These are phyloP conservation scores for Salvelinus sp. DNA, from an alignment of 2,113 vertebrate genomes.

Conservation along the genomic window DNA sequence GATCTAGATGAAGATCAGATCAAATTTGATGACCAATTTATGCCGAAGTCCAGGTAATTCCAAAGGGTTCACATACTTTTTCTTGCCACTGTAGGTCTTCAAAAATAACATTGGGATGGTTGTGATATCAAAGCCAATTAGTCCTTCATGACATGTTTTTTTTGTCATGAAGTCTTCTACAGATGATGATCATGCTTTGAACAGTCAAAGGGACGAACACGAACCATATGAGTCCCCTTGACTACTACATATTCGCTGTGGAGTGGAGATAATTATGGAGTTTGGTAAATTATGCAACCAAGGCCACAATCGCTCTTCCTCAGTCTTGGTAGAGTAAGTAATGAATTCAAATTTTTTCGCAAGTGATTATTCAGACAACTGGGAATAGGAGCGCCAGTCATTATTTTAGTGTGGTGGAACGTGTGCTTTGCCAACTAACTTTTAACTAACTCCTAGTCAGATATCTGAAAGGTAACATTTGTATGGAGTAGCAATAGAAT, in stretches of 20 bases:
- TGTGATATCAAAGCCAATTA: no score
- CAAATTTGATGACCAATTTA: no score
- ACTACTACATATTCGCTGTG: constrained; percentile 34
- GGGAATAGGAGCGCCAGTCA: constrained; percentile 47
- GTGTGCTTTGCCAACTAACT: constrained; percentile 56
- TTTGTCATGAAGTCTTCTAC: no score
- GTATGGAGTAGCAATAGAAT: constrained; percentile 14
- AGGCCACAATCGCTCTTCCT: constrained; percentile 30
- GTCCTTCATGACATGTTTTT: no score
- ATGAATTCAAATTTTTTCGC: constrained; percentile 42
- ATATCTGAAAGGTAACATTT: constrained; percentile 9
- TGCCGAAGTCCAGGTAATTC: no score
- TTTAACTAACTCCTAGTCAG: constrained; percentile 31
- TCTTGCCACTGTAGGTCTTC: no score
- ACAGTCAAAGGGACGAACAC: not conserved
- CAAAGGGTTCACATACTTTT: no score
- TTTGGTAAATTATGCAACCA: constrained; percentile 61
- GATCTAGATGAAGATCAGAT: no score
- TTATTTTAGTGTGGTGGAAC: constrained; percentile 56
- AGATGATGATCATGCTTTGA: not conserved
- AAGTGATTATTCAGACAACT: constrained; percentile 38
- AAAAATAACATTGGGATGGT: no score
- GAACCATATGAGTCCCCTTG: not conserved
- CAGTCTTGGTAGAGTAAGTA: constrained; percentile 52
- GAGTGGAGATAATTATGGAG: constrained; percentile 55